Conservation (phyloP, 2,797 vertebrate genomes). For the Urosaurus nigricauda region DNA sequence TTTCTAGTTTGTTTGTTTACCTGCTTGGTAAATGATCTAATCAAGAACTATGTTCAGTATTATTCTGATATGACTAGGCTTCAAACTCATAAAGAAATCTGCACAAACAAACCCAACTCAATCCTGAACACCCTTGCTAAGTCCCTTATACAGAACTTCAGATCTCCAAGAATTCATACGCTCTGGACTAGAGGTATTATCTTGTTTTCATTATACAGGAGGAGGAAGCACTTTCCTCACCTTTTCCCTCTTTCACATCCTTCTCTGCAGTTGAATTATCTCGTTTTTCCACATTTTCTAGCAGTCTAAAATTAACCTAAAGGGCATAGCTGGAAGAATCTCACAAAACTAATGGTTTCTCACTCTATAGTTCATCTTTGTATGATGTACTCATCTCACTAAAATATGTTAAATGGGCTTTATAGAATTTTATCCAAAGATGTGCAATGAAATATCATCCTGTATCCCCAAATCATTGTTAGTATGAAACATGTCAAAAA, state of each 20-base stretch:
- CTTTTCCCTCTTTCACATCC: conserved; percentile 74
- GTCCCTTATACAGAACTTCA: conserved; percentile 74
- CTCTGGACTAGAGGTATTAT: conserved; percentile 75
- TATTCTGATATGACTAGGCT: neutral
- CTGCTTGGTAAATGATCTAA: neutral
- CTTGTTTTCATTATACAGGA: conserved; percentile 78
- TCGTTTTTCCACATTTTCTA: conserved; percentile 84
- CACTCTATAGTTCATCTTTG: conserved; percentile 68
- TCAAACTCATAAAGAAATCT: conserved; percentile 21
- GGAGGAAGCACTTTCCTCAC: conserved; percentile 73
- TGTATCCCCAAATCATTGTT: conserved; percentile 59
- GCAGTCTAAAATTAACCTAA: conserved; percentile 72
- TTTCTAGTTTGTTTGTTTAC: neutral
- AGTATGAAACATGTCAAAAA: conserved; percentile 70
- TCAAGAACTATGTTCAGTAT: neutral
- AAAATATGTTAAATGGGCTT: conserved; percentile 68
- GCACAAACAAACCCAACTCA: conserved; percentile 56
- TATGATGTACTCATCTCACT: conserved; percentile 68
- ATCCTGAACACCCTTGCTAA: conserved; percentile 74
- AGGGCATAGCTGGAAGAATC: conserved; percentile 75
- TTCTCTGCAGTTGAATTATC: conserved; percentile 73
- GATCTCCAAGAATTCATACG: conserved; percentile 73
- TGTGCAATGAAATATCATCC: conserved; percentile 63
- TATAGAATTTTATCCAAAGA: conserved; percentile 67
- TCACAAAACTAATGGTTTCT: conserved; percentile 69